These are phyloP conservation scores for Pogoniulus pusillus DNA, from an alignment of 2,797 vertebrate genomes.

Conservation along the genomic window DNA sequence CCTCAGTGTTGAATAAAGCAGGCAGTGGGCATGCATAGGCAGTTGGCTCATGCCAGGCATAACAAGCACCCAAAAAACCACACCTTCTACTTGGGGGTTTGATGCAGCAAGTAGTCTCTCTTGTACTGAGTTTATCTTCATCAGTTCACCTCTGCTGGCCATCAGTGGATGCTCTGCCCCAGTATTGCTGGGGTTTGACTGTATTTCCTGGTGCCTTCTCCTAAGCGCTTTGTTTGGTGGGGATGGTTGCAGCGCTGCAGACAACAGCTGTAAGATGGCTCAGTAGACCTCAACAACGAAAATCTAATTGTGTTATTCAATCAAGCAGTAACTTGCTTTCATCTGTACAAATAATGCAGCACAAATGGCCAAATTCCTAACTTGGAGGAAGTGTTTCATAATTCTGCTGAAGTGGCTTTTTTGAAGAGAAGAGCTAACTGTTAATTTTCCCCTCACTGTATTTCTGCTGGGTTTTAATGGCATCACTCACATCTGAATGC, in stretches of 20 bases:
- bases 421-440: neutral
- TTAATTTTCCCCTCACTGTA: conserved; percentile 31
- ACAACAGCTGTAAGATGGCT: neutral
- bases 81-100: too few species aligned
- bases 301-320: conserved; percentile 1
- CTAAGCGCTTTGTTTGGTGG: neutral
- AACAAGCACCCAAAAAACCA: too few species aligned
- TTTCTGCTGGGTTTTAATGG: conserved; percentile 29
- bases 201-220: neutral
- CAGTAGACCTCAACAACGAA: neutral
- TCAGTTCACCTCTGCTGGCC: neutral
- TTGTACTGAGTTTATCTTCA: neutral
- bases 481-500: conserved; percentile 33
- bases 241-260: neutral
- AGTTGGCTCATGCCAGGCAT: too few species aligned
- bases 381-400: conserved; percentile 4
- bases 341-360: neutral
- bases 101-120: too few species aligned
- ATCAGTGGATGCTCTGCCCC: rapidly evolving
- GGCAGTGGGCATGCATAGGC: too few species aligned
- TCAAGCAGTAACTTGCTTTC: neutral
- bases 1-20: too few species aligned
- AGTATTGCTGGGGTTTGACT: neutral
- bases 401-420: conserved; percentile 41
- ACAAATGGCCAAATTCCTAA: neutral